phyloP scores from a whole-genome alignment of 2,888 invertebrate genomes.

The Lochmaea capreae region DNA sequence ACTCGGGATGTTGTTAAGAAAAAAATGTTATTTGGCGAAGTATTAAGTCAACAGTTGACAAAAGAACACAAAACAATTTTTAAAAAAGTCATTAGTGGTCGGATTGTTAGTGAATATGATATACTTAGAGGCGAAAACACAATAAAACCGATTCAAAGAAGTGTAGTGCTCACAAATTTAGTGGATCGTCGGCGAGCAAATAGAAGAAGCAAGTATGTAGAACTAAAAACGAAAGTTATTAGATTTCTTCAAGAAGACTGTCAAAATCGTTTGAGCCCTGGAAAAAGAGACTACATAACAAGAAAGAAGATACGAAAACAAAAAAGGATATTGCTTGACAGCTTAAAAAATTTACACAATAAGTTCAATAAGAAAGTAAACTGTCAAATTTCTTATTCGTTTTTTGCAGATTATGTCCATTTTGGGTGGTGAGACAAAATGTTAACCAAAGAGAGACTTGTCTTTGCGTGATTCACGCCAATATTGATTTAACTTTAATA shows the following conservation, averaged over 20 bases:
- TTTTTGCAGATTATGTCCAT: conserved; percentile 7
- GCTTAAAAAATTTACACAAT: conserved; percentile 11
- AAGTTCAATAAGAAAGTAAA: not conserved
- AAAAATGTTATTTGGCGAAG: too few species aligned
- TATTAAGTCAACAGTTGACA: too few species aligned
- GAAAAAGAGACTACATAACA: conserved; percentile 17
- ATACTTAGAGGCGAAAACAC: too few species aligned
- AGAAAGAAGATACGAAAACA: conserved; percentile 17
- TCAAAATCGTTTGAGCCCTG: not conserved
- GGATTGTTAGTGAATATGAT: too few species aligned
- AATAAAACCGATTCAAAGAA: not conserved
- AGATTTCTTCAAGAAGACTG: conserved; percentile 18
- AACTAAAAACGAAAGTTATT: conserved; percentile 16
- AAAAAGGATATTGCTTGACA: conserved; percentile 11
- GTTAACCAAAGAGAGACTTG: conserved; percentile 14
- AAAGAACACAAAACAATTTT: too few species aligned
- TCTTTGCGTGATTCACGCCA: conserved; percentile 11
- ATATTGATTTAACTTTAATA: conserved; percentile 11
- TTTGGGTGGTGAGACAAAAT: conserved; percentile 7
- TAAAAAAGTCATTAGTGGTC: too few species aligned
- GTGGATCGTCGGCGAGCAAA: conserved; percentile 6
- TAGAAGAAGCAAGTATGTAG: conserved; percentile 6
- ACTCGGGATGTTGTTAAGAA: too few species aligned
- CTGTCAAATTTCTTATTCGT: conserved; percentile 3
- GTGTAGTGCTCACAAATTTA: not conserved